These are phyloP conservation scores for Solea senegalensis DNA, from an alignment of 2,113 vertebrate genomes.

Conservation along the genomic window DNA sequence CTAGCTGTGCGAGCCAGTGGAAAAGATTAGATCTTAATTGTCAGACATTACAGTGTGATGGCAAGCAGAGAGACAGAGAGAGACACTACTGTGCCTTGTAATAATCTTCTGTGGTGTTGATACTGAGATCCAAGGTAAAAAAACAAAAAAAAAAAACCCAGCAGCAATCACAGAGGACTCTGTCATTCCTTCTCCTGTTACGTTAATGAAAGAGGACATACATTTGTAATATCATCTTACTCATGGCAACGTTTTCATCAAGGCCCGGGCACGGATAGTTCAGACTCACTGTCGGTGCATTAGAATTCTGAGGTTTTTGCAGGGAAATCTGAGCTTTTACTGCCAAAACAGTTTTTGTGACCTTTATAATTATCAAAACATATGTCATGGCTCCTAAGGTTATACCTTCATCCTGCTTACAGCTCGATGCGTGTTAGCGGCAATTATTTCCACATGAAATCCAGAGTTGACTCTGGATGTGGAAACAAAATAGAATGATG, in stretches of 20 bases:
- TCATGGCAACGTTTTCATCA: conserved; percentile 27
- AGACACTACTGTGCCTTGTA: conserved; percentile 47
- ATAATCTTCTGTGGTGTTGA: conserved; percentile 47
- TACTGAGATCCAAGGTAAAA: conserved; percentile 48
- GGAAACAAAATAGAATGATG: background rate
- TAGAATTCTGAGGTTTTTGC: background rate
- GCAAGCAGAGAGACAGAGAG: conserved; percentile 42
- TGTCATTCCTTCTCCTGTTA: conserved; percentile 46
- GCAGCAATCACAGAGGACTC: conserved; percentile 26
- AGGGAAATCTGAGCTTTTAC: background rate
- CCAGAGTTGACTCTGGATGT: background rate
- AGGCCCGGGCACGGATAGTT: conserved; percentile 11
- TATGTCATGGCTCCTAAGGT: background rate
- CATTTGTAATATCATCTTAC: conserved; percentile 34
- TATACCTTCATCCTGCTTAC: background rate
- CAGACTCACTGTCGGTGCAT: background rate
- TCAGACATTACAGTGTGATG: conserved; percentile 59
- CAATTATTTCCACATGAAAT: background rate
- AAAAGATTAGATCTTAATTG: conserved; percentile 71
- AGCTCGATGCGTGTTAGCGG: background rate
- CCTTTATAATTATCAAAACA: background rate
- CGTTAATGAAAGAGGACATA: conserved; percentile 53
- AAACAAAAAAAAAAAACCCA: background rate
- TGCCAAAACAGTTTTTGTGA: background rate
- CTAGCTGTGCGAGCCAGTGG: conserved; percentile 56